Conservation (phyloP, 1,140 invertebrate genomes). For the Calliopsis andreniformis region DNA sequence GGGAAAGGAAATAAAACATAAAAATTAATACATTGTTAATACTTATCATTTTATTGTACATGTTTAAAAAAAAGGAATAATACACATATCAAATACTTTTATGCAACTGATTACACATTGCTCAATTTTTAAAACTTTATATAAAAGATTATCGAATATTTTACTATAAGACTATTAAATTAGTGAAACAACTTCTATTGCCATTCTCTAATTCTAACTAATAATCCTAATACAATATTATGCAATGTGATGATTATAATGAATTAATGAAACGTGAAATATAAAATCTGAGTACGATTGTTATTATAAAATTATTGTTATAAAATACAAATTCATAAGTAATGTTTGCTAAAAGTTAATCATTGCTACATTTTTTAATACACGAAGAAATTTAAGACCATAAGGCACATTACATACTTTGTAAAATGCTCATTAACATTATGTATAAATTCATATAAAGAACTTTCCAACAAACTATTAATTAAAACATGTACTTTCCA, state of each 20-base stretch:
- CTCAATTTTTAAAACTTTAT: slow-evolving; percentile 37
- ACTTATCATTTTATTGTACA: slow-evolving; percentile 48
- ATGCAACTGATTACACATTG: slow-evolving; percentile 41
- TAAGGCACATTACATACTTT: slow-evolving; percentile 23
- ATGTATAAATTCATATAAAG: slow-evolving; percentile 29
- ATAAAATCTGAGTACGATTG: slow-evolving; percentile 1
- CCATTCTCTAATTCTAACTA: not conserved
- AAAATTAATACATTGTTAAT: slow-evolving; percentile 48
- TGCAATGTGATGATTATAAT: slow-evolving; percentile 3
- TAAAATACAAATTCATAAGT: slow-evolving; percentile 13
- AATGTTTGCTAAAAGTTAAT: slow-evolving; percentile 25
- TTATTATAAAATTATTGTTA: not conserved
- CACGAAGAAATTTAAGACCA: slow-evolving; percentile 9
- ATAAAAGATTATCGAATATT: slow-evolving; percentile 5
- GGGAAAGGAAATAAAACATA: slow-evolving; percentile 56
- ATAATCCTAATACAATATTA: slow-evolving; percentile 5
- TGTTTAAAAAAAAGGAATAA: slow-evolving; percentile 54
- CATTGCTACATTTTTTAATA: slow-evolving; percentile 29
- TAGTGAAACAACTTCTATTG: not conserved
- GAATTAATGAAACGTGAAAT: not conserved
- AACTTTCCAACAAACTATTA: slow-evolving; percentile 28
- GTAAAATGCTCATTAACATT: not conserved
- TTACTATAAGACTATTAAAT: not conserved
- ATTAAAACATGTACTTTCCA: slow-evolving; percentile 38
- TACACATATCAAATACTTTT: slow-evolving; percentile 38